These are phyloP conservation scores for Lineus longissimus DNA, from an alignment of 1,140 invertebrate species.

Conservation along the genomic window DNA sequence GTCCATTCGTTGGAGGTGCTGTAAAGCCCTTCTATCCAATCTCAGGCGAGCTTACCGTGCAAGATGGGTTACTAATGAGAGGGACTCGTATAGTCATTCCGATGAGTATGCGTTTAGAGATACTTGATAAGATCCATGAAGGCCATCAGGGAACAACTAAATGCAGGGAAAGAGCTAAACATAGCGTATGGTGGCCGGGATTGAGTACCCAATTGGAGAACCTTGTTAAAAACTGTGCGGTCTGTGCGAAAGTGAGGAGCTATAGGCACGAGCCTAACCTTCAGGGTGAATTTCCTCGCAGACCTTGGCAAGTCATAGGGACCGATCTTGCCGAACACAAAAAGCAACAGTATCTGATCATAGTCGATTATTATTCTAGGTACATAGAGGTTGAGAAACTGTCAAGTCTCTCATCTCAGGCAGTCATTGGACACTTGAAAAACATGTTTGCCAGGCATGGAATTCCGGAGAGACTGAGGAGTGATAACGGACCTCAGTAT, in stretches of 20 bases:
- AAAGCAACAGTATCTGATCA: conserved; percentile 16
- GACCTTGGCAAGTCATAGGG: conserved; percentile 16
- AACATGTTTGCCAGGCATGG: conserved; percentile 25
- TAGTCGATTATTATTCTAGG: conserved; percentile 22
- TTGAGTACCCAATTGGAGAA: neutral
- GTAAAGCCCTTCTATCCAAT: neutral
- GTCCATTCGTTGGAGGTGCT: neutral
- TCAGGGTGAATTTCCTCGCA: neutral
- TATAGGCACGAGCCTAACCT: neutral
- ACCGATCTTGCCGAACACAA: conserved; percentile 15
- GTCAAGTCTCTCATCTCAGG: conserved; percentile 5
- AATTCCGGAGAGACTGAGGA: conserved; percentile 21
- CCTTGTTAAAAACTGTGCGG: neutral
- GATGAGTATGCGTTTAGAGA: conserved; percentile 22
- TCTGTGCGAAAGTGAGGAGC: neutral
- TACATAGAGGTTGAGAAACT: conserved; percentile 20
- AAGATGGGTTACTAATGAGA: conserved; percentile 19
- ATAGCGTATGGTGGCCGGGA: neutral
- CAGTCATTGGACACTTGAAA: conserved; percentile 23
- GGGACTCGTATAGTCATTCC: conserved; percentile 34
- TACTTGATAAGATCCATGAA: conserved; percentile 38
- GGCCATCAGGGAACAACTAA: conserved; percentile 35
- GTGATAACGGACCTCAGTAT: conserved; percentile 33
- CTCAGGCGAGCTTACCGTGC: neutral
- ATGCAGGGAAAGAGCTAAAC: conserved; percentile 15